Evolutionary conservation across 2,113 vertebrate species (phyloP), one percentile per base, ranked within the genome.

Genomic region (Eulemur rufifrons): DNA sequence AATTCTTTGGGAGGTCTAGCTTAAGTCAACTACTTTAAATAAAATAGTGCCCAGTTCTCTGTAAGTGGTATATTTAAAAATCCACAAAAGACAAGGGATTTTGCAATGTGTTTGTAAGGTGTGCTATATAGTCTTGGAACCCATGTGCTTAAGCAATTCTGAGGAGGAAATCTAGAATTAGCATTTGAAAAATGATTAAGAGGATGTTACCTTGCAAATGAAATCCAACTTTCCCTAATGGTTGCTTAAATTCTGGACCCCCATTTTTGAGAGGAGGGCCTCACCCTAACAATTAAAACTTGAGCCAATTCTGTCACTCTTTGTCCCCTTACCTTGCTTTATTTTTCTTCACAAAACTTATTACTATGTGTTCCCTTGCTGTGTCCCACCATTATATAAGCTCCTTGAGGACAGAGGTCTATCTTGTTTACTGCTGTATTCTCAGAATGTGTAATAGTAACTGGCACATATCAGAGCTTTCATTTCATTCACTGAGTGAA

Each of bases 21-120:
- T 96, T 71, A 80, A 37, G 39, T 7, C 74, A 95, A 83, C 81
- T 27, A 34, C 39, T 91, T 95, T 77, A 86, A 71, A 73, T 74
- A 85, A 85, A 69, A 91, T 21, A 52, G 47, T 45, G 34, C 2
- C n/a, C 61, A 71, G 68, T 95, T 93, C 39, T 71, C 78, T 86
- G 21, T 1, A 82, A 45, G 69, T 45, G 27, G 39, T 52, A 42
- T 39, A 82, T 68, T 86, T 84, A 81, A 77, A 83, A 13, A 52
- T 20, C 47, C 32, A 63, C 25, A 63, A 63, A 66, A 87, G 15
- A 47, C 3, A 29, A 37, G 37, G 42, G 66, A 45, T 4, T 61
- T 61, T 61, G 86, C 37, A 73, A 37, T 42, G 25, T 81, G 50
- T 64, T n/a, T 59, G 45, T 52, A 78, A 95, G 37, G 29, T 78